Conservation (phyloP, 2,888 invertebrate genomes). For the Drosophila borborema region DNA sequence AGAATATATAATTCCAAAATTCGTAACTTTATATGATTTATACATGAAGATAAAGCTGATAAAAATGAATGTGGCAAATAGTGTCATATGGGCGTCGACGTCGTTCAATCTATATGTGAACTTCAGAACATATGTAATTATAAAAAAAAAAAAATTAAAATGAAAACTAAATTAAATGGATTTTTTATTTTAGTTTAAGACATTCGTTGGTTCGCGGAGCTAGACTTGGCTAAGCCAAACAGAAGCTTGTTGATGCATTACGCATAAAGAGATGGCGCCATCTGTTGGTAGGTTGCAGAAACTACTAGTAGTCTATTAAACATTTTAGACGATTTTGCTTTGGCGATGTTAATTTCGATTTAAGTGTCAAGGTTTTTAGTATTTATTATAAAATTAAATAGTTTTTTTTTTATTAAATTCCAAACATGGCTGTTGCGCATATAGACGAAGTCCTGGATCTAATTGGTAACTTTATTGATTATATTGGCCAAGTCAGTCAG, state of each 20-base stretch:
- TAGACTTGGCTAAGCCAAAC: background rate
- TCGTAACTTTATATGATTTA: conserved; percentile 68
- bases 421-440: conserved; percentile 11
- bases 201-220: background rate
- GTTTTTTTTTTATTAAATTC: background rate
- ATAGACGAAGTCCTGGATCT: conserved; percentile 25
- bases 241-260: conserved; percentile 6
- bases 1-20: conserved; percentile 69
- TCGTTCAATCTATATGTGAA: conserved; percentile 46
- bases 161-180: conserved; percentile 17
- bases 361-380: conserved; percentile 14
- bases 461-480: conserved; percentile 33
- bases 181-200: too few relatives aligned
- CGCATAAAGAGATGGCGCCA: background rate
- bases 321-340: background rate
- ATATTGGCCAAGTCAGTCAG: background rate
- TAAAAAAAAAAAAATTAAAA: conserved; percentile 47
- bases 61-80: conserved; percentile 47
- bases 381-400: background rate
- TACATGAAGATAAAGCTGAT: conserved; percentile 39
- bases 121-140: conserved; percentile 61
- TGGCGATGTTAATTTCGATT: background rate
- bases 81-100: conserved; percentile 46
- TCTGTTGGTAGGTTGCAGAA: background rate
- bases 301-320: too few relatives aligned